Evolutionary conservation across 2,113 vertebrate species (phyloP).

Genomic region (Grammomys dolichurus): DNA sequence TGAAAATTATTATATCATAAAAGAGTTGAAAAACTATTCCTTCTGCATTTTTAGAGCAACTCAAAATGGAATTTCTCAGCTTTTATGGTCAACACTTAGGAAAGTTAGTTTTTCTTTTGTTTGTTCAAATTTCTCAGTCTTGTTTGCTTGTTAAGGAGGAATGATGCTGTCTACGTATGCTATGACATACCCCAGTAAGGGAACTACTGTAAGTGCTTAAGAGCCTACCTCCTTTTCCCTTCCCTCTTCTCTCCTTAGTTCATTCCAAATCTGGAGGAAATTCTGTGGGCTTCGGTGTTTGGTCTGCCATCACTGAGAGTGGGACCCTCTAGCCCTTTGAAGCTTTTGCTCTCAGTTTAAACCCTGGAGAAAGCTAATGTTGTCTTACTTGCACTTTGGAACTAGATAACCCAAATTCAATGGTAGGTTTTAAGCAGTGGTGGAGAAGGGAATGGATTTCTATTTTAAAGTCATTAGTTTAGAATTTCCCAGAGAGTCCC

Average conservation of each 20-base stretch:
- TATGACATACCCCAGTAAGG: background rate
- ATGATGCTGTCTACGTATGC: background rate
- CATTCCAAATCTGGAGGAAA: background rate
- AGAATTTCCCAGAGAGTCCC: slow-evolving; percentile 35
- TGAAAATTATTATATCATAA: background rate
- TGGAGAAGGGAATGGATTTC: slow-evolving; percentile 51
- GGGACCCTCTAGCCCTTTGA: background rate
- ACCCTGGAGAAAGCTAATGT: background rate
- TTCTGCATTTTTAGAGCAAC: background rate
- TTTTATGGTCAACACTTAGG: background rate
- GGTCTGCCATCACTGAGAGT: background rate
- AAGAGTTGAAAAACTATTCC: background rate
- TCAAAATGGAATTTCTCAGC: background rate
- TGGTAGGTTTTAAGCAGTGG: background rate
- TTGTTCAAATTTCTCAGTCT: background rate
- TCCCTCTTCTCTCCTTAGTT: background rate
- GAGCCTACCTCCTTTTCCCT: background rate
- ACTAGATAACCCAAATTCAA: background rate
- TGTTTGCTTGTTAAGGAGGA: slow-evolving; percentile 15
- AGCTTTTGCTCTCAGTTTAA: background rate
- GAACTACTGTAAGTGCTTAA: background rate
- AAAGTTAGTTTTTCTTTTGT: background rate
- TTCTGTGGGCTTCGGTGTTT: background rate
- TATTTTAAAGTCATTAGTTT: slow-evolving; percentile 56
- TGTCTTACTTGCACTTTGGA: background rate